Conservation (phyloP, 2,797 vertebrate genomes). For the Danio jaintianensis region DNA sequence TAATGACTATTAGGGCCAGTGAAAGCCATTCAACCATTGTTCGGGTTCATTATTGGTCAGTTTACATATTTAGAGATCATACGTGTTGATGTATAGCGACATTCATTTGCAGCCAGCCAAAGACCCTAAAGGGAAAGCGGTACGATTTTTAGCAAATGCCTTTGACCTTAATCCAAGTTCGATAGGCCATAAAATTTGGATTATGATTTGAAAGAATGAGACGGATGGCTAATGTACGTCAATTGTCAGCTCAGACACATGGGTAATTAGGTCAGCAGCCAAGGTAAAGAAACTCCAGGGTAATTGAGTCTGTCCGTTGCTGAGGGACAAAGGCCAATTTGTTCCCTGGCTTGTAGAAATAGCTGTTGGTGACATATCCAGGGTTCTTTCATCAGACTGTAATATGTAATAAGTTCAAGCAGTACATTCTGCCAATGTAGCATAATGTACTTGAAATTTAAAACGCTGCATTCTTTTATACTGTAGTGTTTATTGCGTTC, state of each 20-base stretch:
- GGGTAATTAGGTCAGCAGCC: slow-evolving; percentile 47
- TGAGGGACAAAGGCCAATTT: slow-evolving; percentile 47
- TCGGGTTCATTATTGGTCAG: too few species aligned
- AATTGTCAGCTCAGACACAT: slow-evolving; percentile 52
- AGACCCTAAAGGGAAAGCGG: neutral
- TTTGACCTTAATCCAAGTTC: slow-evolving; percentile 17
- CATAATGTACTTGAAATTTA: neutral
- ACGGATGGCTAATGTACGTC: slow-evolving; percentile 27
- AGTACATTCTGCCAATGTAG: neutral
- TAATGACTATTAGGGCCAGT: slow-evolving; percentile 5
- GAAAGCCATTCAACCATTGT: neutral
- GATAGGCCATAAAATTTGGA: slow-evolving; percentile 42
- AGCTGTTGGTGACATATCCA: slow-evolving; percentile 25
- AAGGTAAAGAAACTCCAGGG: slow-evolving; percentile 46
- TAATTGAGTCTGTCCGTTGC: slow-evolving; percentile 36
- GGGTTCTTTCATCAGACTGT: slow-evolving; percentile 28
- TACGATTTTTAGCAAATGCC: neutral
- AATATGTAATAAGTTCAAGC: slow-evolving; percentile 12
- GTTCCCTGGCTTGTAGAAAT: slow-evolving; percentile 43
- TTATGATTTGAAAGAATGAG: slow-evolving; percentile 35
- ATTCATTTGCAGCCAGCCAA: neutral
- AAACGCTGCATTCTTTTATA: neutral
- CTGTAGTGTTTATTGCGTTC: neutral
- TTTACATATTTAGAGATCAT: neutral
- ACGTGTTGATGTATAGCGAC: neutral